phyloP scores from a whole-genome alignment of 2,797 vertebrate species.

The Sebastes itinus region DNA sequence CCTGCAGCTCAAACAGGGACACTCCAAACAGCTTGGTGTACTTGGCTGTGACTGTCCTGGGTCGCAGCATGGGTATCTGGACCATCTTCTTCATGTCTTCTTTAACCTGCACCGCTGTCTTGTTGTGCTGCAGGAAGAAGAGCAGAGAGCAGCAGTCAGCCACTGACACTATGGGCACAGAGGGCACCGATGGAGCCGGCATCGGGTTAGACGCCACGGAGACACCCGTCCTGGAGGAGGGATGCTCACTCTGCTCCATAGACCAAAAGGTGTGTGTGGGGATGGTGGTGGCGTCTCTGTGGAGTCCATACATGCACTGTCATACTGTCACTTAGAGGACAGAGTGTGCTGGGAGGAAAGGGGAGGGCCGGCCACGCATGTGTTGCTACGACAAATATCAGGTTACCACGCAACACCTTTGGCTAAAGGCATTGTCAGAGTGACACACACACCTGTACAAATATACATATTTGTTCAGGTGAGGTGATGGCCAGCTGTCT shows the following conservation, averaged over 20 bases:
- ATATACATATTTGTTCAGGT: constrained; percentile 7
- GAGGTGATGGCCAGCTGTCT: neutral
- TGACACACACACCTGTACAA: constrained; percentile 28
- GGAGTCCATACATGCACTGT: constrained; percentile 13
- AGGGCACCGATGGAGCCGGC: neutral
- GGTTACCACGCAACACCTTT: constrained; percentile 80
- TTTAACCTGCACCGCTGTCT: constrained; percentile 85
- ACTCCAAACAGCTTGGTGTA: constrained; percentile 80
- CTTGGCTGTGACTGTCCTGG: constrained; percentile 42
- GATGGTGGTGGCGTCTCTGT: neutral
- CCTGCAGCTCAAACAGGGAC: constrained; percentile 82
- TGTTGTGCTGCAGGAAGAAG: constrained; percentile 87
- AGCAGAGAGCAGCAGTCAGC: constrained; percentile 75
- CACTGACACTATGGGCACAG: constrained; percentile 40
- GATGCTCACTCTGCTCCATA: neutral
- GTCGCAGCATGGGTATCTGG: constrained; percentile 79
- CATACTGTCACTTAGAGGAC: constrained; percentile 9
- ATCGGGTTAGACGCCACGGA: neutral
- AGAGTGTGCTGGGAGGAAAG: constrained; percentile 27
- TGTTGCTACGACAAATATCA: constrained; percentile 77
- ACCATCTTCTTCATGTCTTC: constrained; percentile 93
- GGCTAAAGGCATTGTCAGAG: constrained; percentile 54
- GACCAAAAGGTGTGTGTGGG: neutral
- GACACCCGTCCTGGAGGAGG: constrained; percentile 5
- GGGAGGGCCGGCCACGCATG: constrained; percentile 33